A percentile compares a stretch with the other conserved stretches of the same genome.
These are phyloP conservation scores for Tenrec ecaudatus DNA, from an alignment of 2,113 vertebrate genomes.

Conservation along the genomic window DNA sequence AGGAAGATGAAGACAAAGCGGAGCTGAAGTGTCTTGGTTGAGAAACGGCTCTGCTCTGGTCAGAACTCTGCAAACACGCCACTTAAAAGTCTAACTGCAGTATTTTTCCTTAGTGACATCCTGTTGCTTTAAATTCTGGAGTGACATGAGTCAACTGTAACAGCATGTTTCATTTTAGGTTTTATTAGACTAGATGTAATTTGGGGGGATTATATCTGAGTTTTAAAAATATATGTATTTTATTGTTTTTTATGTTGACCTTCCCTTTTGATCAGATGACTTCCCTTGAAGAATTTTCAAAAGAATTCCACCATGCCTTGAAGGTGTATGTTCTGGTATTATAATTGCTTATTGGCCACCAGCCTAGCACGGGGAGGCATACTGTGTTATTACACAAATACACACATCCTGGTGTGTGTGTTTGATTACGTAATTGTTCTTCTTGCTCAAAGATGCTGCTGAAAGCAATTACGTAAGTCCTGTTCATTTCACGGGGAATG, in stretches of 20 bases:
- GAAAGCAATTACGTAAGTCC: slow-evolving; percentile 76
- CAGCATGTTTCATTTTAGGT: not conserved
- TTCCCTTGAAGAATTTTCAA: slow-evolving; percentile 82
- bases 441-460: slow-evolving; percentile 81
- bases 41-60: not conserved
- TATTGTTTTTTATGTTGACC: slow-evolving; percentile 62
- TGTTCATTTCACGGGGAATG: slow-evolving; percentile 56
- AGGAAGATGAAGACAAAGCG: too few relatives aligned
- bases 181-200: not conserved
- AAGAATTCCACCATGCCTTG: slow-evolving; percentile 80
- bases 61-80: not conserved
- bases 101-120: not conserved
- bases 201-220: slow-evolving; percentile 44
- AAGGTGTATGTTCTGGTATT: slow-evolving; percentile 80
- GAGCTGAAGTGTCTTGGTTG: not conserved
- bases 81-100: not conserved
- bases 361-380: slow-evolving; percentile 83
- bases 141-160: slow-evolving; percentile 26
- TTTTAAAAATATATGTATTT: slow-evolving; percentile 55
- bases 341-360: slow-evolving; percentile 81
- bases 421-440: slow-evolving; percentile 86
- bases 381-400: slow-evolving; percentile 82
- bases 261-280: slow-evolving; percentile 80
- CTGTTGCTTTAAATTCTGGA: slow-evolving; percentile 29
- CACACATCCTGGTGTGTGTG: slow-evolving; percentile 83